Conservation (phyloP, 2,888 invertebrate genomes). For the Clunio marinus region DNA sequence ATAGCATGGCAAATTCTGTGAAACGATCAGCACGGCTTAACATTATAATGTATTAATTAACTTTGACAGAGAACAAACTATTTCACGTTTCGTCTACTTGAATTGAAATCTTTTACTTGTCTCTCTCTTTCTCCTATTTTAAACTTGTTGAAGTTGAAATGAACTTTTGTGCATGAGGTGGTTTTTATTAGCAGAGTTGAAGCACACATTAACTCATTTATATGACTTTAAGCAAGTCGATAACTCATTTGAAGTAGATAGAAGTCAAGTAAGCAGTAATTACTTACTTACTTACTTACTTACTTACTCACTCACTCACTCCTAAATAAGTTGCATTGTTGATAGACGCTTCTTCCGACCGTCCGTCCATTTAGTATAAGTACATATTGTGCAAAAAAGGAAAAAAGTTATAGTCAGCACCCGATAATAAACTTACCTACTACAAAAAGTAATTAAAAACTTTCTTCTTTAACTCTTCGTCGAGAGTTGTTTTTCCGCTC, state of each 20-base stretch:
- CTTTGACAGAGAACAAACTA: constrained; percentile 33
- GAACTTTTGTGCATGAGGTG: too few relatives aligned
- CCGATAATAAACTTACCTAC: constrained; percentile 2
- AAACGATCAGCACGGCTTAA: not conserved
- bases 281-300: not conserved
- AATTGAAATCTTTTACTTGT: not conserved
- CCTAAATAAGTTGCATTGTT: constrained; percentile 3
- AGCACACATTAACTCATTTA: not conserved
- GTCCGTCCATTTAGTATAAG: too few relatives aligned
- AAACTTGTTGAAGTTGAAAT: too few relatives aligned
- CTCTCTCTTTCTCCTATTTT: not conserved
- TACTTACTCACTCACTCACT: not conserved
- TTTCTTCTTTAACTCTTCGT: constrained; percentile 10
- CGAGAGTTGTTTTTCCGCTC: constrained; percentile 1
- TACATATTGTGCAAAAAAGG: too few relatives aligned
- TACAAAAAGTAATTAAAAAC: constrained; percentile 36
- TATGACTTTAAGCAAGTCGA: not conserved
- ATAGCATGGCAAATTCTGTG: not conserved
- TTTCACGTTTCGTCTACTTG: constrained; percentile 21
- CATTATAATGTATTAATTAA: constrained; percentile 34
- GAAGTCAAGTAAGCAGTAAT: too few relatives aligned
- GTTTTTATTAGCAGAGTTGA: too few relatives aligned
- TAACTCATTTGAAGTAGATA: constrained; percentile 6
- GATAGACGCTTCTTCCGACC: constrained; percentile 5
- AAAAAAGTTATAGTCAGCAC: too few relatives aligned